Evolutionary conservation across 2,888 invertebrate genomes (phyloP).

Genomic region (Laspeyria flexula): DNA sequence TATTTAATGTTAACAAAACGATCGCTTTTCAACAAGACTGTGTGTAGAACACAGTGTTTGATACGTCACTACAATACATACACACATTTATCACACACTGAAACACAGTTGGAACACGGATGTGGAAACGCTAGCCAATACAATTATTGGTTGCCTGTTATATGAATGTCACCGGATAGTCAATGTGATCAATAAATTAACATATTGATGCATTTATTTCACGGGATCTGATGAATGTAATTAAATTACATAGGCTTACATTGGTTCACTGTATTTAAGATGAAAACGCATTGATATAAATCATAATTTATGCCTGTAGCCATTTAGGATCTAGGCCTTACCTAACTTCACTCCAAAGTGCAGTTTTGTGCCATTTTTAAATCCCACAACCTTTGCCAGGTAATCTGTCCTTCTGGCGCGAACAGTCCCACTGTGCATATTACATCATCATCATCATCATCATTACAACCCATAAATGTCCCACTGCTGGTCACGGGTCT

Average conservation of each 20-base stretch:
- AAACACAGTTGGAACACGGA: constrained; percentile 58
- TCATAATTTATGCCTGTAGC: too few relatives aligned
- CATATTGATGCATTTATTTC: constrained; percentile 50
- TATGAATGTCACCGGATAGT: constrained; percentile 53
- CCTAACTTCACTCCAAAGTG: too few relatives aligned
- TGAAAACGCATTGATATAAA: too few relatives aligned
- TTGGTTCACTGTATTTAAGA: neutral
- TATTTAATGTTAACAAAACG: too few relatives aligned
- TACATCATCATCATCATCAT: too few relatives aligned
- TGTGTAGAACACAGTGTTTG: constrained; percentile 36
- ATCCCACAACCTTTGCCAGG: too few relatives aligned
- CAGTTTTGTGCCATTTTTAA: too few relatives aligned
- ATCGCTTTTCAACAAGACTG: neutral
- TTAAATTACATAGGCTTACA: constrained; percentile 10
- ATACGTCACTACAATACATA: constrained; percentile 46
- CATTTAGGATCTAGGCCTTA: too few relatives aligned
- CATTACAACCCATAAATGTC: too few relatives aligned
- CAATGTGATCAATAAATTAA: constrained; percentile 50
- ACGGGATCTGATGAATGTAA: constrained; percentile 23
- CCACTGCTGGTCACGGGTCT: too few relatives aligned
- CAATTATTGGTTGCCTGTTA: constrained; percentile 57
- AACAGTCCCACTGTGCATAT: too few relatives aligned
- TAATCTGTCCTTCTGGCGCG: too few relatives aligned
- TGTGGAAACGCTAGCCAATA: constrained; percentile 48
- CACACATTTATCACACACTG: constrained; percentile 51